These are phyloP conservation scores for Caenorhabditis sp. DNA, from an alignment of 2,888 invertebrate genomes.

Conservation along the genomic window DNA sequence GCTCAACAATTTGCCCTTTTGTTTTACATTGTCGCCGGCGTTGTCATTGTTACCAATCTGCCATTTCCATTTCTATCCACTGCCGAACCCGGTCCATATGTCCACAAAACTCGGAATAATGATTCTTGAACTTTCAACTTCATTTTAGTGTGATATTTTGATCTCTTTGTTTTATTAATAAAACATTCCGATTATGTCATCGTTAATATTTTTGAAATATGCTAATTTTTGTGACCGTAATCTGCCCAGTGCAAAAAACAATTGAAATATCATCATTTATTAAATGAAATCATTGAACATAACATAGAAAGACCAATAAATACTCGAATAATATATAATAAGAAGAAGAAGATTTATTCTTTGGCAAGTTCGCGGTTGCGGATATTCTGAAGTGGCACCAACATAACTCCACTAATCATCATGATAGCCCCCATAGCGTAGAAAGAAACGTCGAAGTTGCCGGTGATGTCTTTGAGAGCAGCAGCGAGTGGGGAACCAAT, in stretches of 20 bases:
- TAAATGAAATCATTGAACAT: too few species aligned
- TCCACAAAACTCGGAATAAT: background rate
- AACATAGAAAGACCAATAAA: background rate
- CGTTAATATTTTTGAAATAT: background rate
- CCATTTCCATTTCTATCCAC: conserved; percentile 23
- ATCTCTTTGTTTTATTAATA: background rate
- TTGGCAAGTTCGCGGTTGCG: conserved; percentile 79
- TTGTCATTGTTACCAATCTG: conserved; percentile 10
- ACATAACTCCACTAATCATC: conserved; percentile 84
- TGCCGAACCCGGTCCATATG: conserved; percentile 8
- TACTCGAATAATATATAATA: background rate
- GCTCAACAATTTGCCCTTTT: background rate
- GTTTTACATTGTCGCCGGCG: conserved; percentile 3
- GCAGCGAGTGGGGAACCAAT: conserved; percentile 73
- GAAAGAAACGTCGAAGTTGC: conserved; percentile 82
- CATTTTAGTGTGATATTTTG: background rate
- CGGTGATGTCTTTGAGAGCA: conserved; percentile 8
- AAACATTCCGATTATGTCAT: background rate
- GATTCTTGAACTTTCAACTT: too few species aligned
- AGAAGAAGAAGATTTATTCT: conserved; percentile 15
- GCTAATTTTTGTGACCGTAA: too few species aligned
- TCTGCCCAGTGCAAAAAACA: too few species aligned
- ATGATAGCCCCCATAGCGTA: conserved; percentile 86
- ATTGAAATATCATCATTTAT: too few species aligned
- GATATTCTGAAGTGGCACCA: conserved; percentile 83